Conservation (phyloP, 2,888 invertebrate genomes). For the Nematopogon swammerdamellus region DNA sequence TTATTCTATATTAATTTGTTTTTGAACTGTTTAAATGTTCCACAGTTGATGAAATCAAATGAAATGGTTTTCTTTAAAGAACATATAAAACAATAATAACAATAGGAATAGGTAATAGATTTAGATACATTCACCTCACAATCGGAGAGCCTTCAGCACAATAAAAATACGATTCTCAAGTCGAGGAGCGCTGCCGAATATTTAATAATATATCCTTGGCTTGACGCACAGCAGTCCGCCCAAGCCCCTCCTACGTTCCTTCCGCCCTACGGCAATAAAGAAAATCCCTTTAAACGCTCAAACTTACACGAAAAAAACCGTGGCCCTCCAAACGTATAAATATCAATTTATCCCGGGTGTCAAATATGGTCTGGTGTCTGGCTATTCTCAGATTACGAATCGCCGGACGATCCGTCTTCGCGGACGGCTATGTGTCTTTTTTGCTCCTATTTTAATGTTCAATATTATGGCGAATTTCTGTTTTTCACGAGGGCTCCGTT, state of each 20-base stretch:
- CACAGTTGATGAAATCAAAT: no score
- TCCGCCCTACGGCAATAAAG: slow-evolving; percentile 46
- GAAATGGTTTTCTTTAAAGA: no score
- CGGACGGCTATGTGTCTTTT: not conserved
- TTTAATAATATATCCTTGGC: not conserved
- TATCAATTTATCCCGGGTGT: slow-evolving; percentile 54
- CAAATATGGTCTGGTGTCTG: slow-evolving; percentile 40
- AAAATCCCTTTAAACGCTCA: slow-evolving; percentile 51
- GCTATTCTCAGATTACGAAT: slow-evolving; percentile 46
- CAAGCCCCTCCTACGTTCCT: slow-evolving; percentile 31
- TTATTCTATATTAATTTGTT: no score
- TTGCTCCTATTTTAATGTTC: not conserved
- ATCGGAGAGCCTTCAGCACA: no score
- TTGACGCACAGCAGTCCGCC: slow-evolving; percentile 25
- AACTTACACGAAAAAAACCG: slow-evolving; percentile 14
- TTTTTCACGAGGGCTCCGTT: no score
- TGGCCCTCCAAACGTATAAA: slow-evolving; percentile 52
- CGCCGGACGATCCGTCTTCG: slow-evolving; percentile 31
- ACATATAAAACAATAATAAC: no score
- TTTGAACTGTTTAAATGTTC: no score
- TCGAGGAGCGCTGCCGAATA: no score
- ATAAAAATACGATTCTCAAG: no score
- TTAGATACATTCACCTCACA: no score
- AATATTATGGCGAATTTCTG: not conserved
- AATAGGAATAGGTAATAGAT: no score